Base-by-base conservation (phyloP, 2,888 invertebrate species). In the Leptodirus hochenwartii region DNA sequence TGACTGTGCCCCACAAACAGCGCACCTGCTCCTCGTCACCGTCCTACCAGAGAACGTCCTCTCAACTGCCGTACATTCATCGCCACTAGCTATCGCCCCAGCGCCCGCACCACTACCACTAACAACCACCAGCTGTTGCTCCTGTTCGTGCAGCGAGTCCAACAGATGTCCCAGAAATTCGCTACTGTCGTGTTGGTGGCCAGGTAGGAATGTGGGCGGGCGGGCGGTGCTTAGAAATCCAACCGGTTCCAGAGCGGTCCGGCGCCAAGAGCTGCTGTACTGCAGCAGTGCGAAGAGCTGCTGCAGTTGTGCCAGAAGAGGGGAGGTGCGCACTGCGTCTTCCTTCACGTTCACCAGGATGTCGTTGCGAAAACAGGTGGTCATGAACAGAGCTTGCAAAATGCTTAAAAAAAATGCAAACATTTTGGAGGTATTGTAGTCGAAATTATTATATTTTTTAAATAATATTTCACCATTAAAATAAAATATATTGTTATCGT, bases 181-280 rank as follows among this genome's bases (percentile, higher is more conserved):
- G 0, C 82, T 82, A 52, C 85, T 84, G 44, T 87, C 87, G 45
- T 88, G 87, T 44, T 88, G 87, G 37, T 75, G 65, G 10, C 82
- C 75, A 4, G 64, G 62, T 17, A 68, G 62, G 50, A 87, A 87
- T 45, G 78, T 78, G 0, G 77, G 69, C 4, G 87, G 84, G 39
- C 76, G 64, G 2, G 80, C 71, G 2, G 69, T 65, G 25, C 64
- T 59, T 37, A 77, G 61, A 45, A 84, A 72, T 24, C 71, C 73
- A n/a, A 59, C 62, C 0, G 85, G 82, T 9, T 75, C 68, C 41
- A 81, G 49, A 26, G 75, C 68, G 16, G 64, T 61, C 29, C 73
- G 59, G n/a, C n/a, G n/a, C n/a, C n/a, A n/a, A n/a, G n/a, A n/a
- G 29, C 64, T 56, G 0, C 78, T 78, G 46, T 72, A 69, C 43